Evolutionary conservation across 2,797 vertebrate genomes (phyloP).

Genomic region (Urocyon cinereoargenteus): DNA sequence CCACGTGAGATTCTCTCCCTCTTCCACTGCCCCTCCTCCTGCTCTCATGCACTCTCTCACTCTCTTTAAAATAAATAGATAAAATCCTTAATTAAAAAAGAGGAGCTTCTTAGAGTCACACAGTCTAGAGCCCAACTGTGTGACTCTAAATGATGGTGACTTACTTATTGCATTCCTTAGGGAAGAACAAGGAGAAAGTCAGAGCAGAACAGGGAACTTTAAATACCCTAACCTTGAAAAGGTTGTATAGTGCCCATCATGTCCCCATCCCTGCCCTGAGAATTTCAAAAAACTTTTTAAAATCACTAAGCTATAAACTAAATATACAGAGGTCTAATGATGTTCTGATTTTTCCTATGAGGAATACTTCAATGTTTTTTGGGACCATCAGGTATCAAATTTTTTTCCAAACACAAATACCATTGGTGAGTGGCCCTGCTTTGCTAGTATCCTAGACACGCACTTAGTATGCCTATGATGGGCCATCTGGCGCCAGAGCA

Average conservation of each 20-base stretch:
- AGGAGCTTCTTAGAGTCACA: neutral
- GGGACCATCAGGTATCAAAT: neutral
- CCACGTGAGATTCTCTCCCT: neutral
- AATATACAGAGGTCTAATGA: neutral
- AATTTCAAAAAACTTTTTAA: neutral
- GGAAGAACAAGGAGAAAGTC: neutral
- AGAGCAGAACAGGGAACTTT: neutral
- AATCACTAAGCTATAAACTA: constrained; percentile 16
- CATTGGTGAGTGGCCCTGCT: neutral
- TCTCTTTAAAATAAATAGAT: neutral
- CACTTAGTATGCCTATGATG: neutral
- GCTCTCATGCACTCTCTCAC: neutral
- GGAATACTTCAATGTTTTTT: neutral
- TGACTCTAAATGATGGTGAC: too few species aligned
- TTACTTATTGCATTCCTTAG: neutral
- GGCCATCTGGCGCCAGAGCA: neutral
- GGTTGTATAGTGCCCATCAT: neutral
- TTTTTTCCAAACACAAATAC: constrained; percentile 54
- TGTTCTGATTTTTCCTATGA: constrained; percentile 34
- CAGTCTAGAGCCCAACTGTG: too few species aligned
- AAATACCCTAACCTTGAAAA: constrained; percentile 14
- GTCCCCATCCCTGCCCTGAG: neutral
- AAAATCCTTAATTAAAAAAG: neutral
- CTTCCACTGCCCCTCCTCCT: neutral
- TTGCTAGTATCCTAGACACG: neutral